These are phyloP conservation scores for Orchesellides sinensis DNA, from an alignment of 2,888 invertebrate species.

Conservation along the genomic window DNA sequence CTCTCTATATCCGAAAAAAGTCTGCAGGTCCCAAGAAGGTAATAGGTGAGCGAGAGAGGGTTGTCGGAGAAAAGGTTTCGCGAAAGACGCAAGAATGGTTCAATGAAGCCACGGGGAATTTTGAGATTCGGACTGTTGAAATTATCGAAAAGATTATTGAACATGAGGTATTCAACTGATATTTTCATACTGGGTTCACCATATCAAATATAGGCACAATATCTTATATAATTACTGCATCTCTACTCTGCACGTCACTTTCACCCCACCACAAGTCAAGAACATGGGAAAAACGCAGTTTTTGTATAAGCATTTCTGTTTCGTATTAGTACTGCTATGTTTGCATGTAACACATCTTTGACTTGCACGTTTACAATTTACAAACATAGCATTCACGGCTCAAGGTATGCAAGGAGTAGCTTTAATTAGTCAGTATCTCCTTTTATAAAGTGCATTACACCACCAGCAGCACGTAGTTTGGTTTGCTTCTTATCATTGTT, in stretches of 20 bases:
- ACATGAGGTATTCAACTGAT: conserved; percentile 86
- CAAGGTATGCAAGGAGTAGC: no score
- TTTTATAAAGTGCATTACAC: no score
- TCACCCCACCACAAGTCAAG: no score
- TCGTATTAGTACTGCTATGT: neutral
- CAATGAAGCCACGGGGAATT: conserved; percentile 90
- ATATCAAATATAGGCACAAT: neutral
- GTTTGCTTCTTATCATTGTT: no score
- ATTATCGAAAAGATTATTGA: conserved; percentile 97
- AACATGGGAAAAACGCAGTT: no score
- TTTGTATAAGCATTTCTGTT: neutral
- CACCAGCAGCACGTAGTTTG: no score
- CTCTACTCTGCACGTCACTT: neutral
- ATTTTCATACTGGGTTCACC: conserved; percentile 4
- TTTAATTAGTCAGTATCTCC: no score
- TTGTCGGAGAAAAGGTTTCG: conserved; percentile 92
- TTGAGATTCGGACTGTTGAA: conserved; percentile 92
- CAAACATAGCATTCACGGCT: no score
- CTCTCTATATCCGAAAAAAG: conserved; percentile 91
- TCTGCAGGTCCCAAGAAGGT: conserved; percentile 87
- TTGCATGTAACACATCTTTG: neutral
- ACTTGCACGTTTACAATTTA: no score
- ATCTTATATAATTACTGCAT: neutral
- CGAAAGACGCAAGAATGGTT: conserved; percentile 91
- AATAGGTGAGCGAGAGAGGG: conserved; percentile 89